phyloP scores from a whole-genome alignment of 2,113 vertebrate genomes.

The Tor tambroides region DNA sequence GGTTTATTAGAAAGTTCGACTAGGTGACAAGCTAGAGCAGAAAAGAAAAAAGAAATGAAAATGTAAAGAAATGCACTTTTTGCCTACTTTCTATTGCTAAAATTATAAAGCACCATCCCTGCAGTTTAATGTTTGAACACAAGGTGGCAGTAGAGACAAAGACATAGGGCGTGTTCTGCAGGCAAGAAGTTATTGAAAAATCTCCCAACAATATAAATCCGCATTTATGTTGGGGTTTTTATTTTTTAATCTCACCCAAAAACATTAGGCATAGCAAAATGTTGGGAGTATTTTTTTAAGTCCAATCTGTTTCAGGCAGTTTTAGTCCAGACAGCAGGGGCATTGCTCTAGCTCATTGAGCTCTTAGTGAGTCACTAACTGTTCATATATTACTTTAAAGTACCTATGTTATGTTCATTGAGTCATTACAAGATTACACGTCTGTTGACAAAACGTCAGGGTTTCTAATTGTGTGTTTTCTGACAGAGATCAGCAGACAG shows the following conservation, averaged over 20 bases:
- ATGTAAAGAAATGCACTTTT: neutral
- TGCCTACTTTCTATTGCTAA: neutral
- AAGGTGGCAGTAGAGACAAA: slow-evolving; percentile 31
- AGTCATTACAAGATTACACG: neutral
- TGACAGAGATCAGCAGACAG: neutral
- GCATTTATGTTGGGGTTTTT: neutral
- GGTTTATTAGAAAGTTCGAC: neutral
- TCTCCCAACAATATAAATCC: neutral
- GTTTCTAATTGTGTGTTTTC: neutral
- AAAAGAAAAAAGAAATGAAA: no score
- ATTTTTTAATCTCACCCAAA: neutral
- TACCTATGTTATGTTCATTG: neutral
- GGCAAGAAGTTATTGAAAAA: neutral
- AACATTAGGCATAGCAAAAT: neutral
- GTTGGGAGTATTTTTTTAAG: no score
- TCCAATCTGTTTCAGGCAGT: neutral
- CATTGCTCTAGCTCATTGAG: neutral
- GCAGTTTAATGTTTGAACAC: slow-evolving; percentile 25
- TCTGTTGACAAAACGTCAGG: neutral
- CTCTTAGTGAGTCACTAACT: neutral
- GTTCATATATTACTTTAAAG: neutral
- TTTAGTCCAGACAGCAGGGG: slow-evolving; percentile 15
- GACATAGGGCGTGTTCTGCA: neutral
- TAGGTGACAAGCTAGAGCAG: neutral
- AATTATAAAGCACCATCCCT: neutral